Evolutionary conservation across 2,888 invertebrate genomes (phyloP).

Genomic region (Heliconius charithonia): DNA sequence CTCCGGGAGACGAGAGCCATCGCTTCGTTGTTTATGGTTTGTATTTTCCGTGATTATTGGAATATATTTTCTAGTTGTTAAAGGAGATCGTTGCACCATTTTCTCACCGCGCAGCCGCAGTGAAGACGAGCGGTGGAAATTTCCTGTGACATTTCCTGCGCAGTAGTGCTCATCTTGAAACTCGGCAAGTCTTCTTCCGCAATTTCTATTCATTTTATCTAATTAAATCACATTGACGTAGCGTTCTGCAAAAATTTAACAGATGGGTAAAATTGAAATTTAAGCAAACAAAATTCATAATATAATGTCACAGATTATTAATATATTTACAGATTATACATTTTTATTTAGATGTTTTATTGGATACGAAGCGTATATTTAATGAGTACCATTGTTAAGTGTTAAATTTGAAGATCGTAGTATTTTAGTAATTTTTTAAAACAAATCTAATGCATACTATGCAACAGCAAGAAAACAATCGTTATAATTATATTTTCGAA

Average conservation of each 20-base stretch:
- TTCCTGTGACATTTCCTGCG: conserved; percentile 80
- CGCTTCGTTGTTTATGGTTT: conserved; percentile 76
- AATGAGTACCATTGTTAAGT: neutral
- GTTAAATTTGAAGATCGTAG: neutral
- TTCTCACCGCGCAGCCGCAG: conserved; percentile 87
- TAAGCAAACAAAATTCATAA: conserved; percentile 40
- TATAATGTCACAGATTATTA: conserved; percentile 49
- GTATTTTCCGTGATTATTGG: conserved; percentile 86
- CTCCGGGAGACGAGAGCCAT: conserved; percentile 75
- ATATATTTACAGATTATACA: conserved; percentile 31
- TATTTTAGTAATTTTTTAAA: neutral
- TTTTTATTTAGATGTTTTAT: neutral
- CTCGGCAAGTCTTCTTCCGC: conserved; percentile 71
- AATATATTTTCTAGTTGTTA: conserved; percentile 81
- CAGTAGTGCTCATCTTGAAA: conserved; percentile 80
- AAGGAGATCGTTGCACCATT: conserved; percentile 82
- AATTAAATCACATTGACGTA: conserved; percentile 72
- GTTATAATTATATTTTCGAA: neutral
- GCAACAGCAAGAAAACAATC: neutral
- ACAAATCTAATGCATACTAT: neutral
- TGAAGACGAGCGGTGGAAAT: conserved; percentile 86
- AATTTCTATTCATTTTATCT: conserved; percentile 77
- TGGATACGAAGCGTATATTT: neutral
- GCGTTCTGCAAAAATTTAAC: conserved; percentile 69
- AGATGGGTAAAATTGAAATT: conserved; percentile 59